A percentile compares a stretch with the other conserved stretches of the same genome.
These are phyloP conservation scores for Torymus tubicola DNA, from an alignment of 2,888 invertebrate genomes.

Conservation along the genomic window DNA sequence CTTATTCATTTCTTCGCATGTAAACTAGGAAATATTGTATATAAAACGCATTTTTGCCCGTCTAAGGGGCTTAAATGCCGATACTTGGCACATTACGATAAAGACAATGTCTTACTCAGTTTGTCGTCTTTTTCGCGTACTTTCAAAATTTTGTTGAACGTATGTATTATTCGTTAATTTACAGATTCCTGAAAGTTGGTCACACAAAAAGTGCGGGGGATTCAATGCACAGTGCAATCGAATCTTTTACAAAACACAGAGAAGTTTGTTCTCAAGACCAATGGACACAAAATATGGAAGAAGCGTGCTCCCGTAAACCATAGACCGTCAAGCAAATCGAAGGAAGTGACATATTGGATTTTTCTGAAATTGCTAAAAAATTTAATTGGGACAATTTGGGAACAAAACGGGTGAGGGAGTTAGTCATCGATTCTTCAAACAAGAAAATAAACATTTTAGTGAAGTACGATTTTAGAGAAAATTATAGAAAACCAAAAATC, in stretches of 20 bases:
- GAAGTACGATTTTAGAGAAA: conserved; percentile 6
- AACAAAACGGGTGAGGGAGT: neutral
- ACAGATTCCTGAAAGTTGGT: conserved; percentile 12
- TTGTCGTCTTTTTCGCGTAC: no score
- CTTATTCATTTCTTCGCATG: no score
- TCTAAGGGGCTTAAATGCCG: no score
- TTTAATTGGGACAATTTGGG: neutral
- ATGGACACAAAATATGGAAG: neutral
- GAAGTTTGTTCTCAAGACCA: conserved; percentile 6
- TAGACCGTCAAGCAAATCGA: neutral
- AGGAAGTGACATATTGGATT: neutral
- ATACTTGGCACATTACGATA: no score
- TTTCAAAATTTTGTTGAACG: no score
- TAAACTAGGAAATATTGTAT: no score
- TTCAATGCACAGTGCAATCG: conserved; percentile 5
- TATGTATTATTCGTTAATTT: neutral
- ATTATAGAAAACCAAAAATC: conserved; percentile 1
- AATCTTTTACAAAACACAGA: neutral
- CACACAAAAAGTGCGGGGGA: conserved; percentile 4
- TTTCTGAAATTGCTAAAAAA: neutral
- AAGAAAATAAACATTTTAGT: neutral
- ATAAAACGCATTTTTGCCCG: no score
- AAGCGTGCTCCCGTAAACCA: neutral
- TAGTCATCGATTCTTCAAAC: neutral
- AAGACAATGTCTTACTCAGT: no score